phyloP scores from a whole-genome alignment of 1,140 invertebrate species.

The Bombus affinis region DNA sequence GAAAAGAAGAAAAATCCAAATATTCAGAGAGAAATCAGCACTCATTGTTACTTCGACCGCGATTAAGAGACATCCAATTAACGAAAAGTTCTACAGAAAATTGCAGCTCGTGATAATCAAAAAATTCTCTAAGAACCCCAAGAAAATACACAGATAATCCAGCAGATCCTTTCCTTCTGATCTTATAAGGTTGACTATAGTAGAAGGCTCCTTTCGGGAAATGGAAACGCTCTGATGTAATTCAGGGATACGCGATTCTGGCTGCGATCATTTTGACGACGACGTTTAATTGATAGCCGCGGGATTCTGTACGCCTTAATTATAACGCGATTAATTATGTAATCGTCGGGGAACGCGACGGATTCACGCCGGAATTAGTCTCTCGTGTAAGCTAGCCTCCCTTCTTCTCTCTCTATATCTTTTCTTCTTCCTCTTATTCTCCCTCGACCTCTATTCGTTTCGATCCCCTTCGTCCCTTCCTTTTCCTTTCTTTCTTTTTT shows the following conservation, averaged over 20 bases:
- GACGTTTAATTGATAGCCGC: slow-evolving; percentile 73
- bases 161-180: neutral
- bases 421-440: neutral
- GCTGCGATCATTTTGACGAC: slow-evolving; percentile 62
- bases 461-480: neutral
- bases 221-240: slow-evolving; percentile 7
- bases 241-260: slow-evolving; percentile 21
- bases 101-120: neutral
- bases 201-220: slow-evolving; percentile 10
- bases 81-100: neutral
- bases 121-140: neutral
- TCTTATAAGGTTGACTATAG: neutral
- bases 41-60: neutral
- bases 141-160: neutral
- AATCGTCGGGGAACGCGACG: slow-evolving; percentile 59
- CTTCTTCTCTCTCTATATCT: neutral
- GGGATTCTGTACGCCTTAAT: slow-evolving; percentile 62
- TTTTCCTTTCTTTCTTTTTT: too few species aligned
- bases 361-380: slow-evolving; percentile 30
- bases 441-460: neutral
- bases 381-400: neutral
- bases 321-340: slow-evolving; percentile 76
- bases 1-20: too few species aligned
- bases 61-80: neutral
- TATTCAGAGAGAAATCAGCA: neutral